Conservation (phyloP, 2,888 invertebrate genomes). For the Pristionchus entomophagus region DNA sequence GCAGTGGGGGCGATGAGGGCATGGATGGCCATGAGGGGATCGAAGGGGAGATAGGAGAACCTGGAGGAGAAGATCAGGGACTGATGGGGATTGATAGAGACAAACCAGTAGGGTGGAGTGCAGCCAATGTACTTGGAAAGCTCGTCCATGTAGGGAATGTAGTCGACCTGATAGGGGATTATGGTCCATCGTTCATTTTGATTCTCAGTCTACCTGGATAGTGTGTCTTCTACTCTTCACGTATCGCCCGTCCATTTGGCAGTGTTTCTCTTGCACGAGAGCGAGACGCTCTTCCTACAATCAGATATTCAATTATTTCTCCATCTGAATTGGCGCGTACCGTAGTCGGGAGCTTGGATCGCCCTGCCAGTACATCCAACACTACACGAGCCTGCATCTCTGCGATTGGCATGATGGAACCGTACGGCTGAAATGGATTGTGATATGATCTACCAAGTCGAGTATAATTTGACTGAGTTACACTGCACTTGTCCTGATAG, state of each 20-base stretch:
- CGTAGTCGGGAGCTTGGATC: constrained; percentile 33
- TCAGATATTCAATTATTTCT: neutral
- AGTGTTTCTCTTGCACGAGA: constrained; percentile 66
- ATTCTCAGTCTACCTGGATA: constrained; percentile 74
- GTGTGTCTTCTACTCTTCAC: constrained; percentile 76
- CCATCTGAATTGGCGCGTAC: neutral
- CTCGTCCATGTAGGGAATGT: constrained; percentile 77
- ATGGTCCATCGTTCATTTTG: neutral
- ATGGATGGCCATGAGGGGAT: constrained; percentile 36
- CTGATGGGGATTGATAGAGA: neutral
- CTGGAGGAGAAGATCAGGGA: neutral
- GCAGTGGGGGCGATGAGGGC: constrained; percentile 59
- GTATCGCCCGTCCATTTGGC: constrained; percentile 67
- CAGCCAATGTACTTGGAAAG: constrained; percentile 77
- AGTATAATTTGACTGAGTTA: neutral
- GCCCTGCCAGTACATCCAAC: constrained; percentile 63
- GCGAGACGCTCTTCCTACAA: constrained; percentile 9
- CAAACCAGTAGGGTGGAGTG: constrained; percentile 4
- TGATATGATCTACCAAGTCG: neutral
- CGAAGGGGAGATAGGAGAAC: constrained; percentile 28
- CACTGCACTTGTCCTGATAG: too few relatives aligned
- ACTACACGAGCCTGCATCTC: constrained; percentile 79
- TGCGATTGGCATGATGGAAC: constrained; percentile 78
- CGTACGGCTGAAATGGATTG: constrained; percentile 73
- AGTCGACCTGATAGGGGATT: constrained; percentile 74